Base-by-base conservation (phyloP, 2,888 invertebrate species). In the Plagiodera versicolora region DNA sequence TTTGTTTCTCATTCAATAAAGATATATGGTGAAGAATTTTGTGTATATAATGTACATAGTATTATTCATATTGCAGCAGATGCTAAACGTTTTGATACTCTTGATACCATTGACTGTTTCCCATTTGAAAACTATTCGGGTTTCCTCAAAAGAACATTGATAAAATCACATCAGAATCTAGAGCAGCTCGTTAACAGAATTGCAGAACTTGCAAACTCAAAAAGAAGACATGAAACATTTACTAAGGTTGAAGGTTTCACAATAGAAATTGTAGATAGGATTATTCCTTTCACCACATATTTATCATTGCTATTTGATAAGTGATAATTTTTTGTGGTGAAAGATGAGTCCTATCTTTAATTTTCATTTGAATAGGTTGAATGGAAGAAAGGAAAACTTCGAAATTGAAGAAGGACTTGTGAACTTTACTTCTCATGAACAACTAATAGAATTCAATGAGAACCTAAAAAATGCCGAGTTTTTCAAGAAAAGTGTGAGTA, bases 1-100 rank as follows among this genome's bases (percentile, higher is more conserved):
- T 68, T 65, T 60, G 65, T 68, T 17, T 56, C 57, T 54, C 9
- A 57, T 60, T 32, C 58, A 9, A 46, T 39, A 32, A 11, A 55
- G 24, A 46, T 64, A 51, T 64, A 66, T 64, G 63, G 64, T 11
- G 48, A 60, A 47, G 54, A 60, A 14, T 57, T 61, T 32, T 39
- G 56, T 19, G 44, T 30, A 1, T 64, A 67, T 44, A 68, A 66
- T 64, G 53, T 59, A 6, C 64, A 68, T 55, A 51, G 46, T 11
- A 11, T 67, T 18, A 57, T 65, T n/a, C 65, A 67, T 56, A 44
- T 69, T 32, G 39, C 60, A 30, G 50, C 55, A 24, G 66, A 66
- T 52, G 65, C 61, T 39, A 44, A 58, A 49, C 14, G 20, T 19
- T 66, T 61, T 67, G 60, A 54, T 16, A 30, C 55, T 20, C 47